A percentile compares a stretch with the other conserved stretches of the same genome.
Conservation (phyloP, 1,140 invertebrate species). For the Lepidurus apus region DNA sequence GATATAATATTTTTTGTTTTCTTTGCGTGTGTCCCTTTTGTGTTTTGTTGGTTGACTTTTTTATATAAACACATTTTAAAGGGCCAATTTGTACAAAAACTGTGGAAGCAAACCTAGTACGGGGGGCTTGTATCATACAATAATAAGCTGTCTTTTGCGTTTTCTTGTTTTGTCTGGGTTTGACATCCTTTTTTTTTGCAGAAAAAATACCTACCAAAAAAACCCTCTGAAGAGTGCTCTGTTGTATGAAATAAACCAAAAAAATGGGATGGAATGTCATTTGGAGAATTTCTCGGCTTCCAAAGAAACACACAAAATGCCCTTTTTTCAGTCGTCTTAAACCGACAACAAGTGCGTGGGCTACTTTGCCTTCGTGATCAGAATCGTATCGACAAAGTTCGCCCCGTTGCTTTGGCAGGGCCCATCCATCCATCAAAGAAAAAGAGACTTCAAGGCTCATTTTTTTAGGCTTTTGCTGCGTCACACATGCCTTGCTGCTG, state of each 20-base stretch:
- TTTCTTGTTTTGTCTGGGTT: constrained; percentile 22
- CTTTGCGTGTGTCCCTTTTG: background rate
- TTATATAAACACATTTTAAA: background rate
- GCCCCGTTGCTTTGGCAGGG: background rate
- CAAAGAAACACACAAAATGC: too few species aligned
- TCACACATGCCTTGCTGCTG: background rate
- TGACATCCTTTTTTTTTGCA: constrained; percentile 24
- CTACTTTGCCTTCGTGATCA: background rate
- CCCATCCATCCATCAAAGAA: background rate
- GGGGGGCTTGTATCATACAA: background rate
- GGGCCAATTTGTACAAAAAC: constrained; percentile 14
- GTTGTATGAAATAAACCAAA: background rate
- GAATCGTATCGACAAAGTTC: background rate
- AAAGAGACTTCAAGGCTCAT: background rate
- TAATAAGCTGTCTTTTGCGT: constrained; percentile 12
- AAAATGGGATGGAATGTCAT: background rate
- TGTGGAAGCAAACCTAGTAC: background rate
- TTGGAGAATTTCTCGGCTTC: background rate
- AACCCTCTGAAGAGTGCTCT: background rate
- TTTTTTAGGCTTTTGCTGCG: background rate
- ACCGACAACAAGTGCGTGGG: background rate
- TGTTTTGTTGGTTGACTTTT: background rate
- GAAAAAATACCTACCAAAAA: background rate
- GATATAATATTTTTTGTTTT: constrained; percentile 1
- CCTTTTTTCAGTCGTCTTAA: too few species aligned